Evolutionary conservation across 2,797 vertebrate genomes (phyloP).

Genomic region (Coracias cyanogaster): DNA sequence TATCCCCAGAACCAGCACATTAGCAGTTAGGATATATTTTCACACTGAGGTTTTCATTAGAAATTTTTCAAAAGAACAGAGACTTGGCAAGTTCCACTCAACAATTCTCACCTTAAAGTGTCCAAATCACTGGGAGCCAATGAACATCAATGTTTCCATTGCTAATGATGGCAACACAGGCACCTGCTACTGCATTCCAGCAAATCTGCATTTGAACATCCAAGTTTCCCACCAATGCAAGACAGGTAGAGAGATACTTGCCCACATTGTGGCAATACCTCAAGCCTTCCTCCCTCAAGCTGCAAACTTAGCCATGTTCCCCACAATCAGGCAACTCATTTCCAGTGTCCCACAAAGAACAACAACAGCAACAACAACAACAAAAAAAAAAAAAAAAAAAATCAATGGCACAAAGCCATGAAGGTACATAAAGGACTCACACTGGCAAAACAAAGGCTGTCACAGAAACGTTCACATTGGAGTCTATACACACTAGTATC

Average conservation of each 20-base stretch:
- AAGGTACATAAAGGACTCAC: neutral
- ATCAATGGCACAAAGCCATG: neutral
- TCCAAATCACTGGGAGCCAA: neutral
- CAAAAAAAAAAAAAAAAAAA: accelerated
- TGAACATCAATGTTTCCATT: neutral
- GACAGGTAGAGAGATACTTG: neutral
- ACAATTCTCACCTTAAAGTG: neutral
- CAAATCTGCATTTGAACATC: neutral
- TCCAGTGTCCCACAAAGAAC: neutral
- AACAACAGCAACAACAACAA: neutral
- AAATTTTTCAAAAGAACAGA: neutral
- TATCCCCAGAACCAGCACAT: neutral
- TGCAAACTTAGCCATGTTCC: neutral
- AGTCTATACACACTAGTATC: neutral
- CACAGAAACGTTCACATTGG: neutral
- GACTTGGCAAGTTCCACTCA: neutral
- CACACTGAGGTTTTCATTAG: neutral
- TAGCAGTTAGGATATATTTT: neutral
- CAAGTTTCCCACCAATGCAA: neutral
- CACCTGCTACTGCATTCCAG: neutral
- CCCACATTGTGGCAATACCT: neutral
- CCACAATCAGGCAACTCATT: neutral
- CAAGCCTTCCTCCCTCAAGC: neutral
- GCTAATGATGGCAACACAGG: neutral
- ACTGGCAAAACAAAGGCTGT: neutral